Evolutionary conservation across 1,140 invertebrate species (phyloP).

Genomic region (Rhynchophorus ferrugineus): DNA sequence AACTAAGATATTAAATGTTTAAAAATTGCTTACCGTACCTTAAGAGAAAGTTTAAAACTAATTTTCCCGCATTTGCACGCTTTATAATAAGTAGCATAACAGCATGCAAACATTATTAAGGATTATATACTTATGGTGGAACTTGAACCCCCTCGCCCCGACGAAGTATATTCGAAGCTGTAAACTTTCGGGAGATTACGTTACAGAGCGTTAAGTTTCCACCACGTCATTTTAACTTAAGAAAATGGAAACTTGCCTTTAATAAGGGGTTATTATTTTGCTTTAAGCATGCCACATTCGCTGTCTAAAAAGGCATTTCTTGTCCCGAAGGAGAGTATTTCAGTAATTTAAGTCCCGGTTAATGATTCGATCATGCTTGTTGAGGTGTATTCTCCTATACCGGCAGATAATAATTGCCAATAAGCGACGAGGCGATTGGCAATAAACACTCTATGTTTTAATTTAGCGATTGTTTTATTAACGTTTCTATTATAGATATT

Average conservation of each 20-base stretch:
- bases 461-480: no score
- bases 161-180: conserved; percentile 4
- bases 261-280: conserved; percentile 9
- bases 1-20: not conserved
- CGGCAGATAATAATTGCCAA: no score
- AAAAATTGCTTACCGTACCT: not conserved
- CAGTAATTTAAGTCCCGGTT: no score
- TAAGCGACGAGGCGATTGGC: no score
- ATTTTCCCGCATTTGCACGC: not conserved
- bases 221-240: conserved; percentile 7
- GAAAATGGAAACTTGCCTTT: conserved; percentile 6
- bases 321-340: not conserved
- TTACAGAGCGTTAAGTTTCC: conserved; percentile 5
- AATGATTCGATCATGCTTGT: no score
- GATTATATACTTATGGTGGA: conserved; percentile 7
- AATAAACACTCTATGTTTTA: no score
- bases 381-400: no score
- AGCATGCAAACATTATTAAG: conserved; percentile 6
- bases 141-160: conserved; percentile 6
- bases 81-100: not conserved
- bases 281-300: conserved; percentile 1
- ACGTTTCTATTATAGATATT: no score
- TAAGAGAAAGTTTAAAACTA: not conserved
- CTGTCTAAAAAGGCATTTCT: not conserved
- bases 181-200: conserved; percentile 4